Evolutionary conservation across 2,113 vertebrate genomes (phyloP), one percentile per base, ranked within the genome.

Genomic region (Noturus placidus): DNA sequence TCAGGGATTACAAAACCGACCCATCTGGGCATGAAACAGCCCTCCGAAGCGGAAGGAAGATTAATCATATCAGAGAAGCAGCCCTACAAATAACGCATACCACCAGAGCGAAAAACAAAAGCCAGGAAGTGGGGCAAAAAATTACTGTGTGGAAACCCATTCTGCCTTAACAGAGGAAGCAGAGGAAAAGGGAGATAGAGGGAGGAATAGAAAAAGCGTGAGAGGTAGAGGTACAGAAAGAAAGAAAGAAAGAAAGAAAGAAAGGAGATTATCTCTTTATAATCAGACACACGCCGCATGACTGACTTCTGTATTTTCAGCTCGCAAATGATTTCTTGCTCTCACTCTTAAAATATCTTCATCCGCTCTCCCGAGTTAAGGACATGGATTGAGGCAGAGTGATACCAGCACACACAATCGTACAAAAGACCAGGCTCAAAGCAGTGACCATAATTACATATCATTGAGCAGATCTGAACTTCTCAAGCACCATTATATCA

Each of bases 1-100:
- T 85, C 90, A 87, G 90, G 86, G 90, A 93, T 94, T 92, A 93
- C 90, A 91, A 91, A 90, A 93, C 84, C 91, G 92, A 93, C 94
- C 93, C 93, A 85, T 86, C 89, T 85, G 90, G 69, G 87, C 92
- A 92, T 88, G 91, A 91, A 90, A 91, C 87, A 89, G 91, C 78
- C 84, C 72, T 69, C 72, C 57, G 89, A 90, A 91, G 89, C 86
- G 82, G 89, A 89, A 91, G 90, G 89, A 91, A 90, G 87, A 91
- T 91, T 89, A 94, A 92, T 93, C 91, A 91, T 88, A 91, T 91
- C 87, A 61, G 85, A 89, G 91, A 88, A 91, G 52, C 33, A 89
- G 89, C 92, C 90, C 89, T 87, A 91, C 89, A 88, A 92, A 90
- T 83, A 91, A 88, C 42, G 67, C 88, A 88, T 83, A 83, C n/a